phyloP scores from a whole-genome alignment of 2,888 invertebrate species.

The Cheilosia pagana region DNA sequence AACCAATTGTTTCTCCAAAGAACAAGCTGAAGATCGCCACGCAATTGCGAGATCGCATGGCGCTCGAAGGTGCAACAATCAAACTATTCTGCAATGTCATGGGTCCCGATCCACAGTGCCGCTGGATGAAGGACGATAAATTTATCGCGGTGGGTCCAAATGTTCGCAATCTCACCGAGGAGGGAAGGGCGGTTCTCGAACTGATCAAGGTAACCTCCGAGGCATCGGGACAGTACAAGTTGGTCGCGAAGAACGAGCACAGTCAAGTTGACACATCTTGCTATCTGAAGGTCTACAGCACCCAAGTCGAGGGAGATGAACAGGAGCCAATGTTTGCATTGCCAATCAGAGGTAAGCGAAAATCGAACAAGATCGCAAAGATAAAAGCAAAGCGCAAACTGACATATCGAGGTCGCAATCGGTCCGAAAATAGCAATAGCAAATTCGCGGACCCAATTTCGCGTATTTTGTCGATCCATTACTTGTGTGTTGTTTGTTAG shows the following conservation, averaged over 20 bases:
- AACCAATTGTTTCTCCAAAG: conserved; percentile 81
- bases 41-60: conserved; percentile 90
- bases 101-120: conserved; percentile 88
- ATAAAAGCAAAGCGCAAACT: conserved; percentile 54
- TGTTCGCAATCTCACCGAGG: conserved; percentile 86
- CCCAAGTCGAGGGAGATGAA: conserved; percentile 81
- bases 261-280: conserved; percentile 90
- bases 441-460: conserved; percentile 57
- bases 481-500: conserved; percentile 55
- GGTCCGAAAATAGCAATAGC: conserved; percentile 81
- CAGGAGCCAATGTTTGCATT: conserved; percentile 83
- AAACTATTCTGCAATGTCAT: conserved; percentile 91
- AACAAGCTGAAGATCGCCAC: conserved; percentile 87
- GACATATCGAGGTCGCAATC: conserved; percentile 79
- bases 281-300: conserved; percentile 84
- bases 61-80: conserved; percentile 89
- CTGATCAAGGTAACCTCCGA: conserved; percentile 87
- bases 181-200: conserved; percentile 90
- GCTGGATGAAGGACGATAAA: conserved; percentile 91
- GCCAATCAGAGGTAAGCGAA: conserved; percentile 87
- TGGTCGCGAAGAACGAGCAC: conserved; percentile 90
- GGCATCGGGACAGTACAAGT: conserved; percentile 92
- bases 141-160: conserved; percentile 85
- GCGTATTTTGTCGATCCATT: conserved; percentile 74
- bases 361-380: conserved; percentile 47